These are phyloP conservation scores for Anseranas semipalmata DNA, from an alignment of 2,113 vertebrate species.

Conservation along the genomic window DNA sequence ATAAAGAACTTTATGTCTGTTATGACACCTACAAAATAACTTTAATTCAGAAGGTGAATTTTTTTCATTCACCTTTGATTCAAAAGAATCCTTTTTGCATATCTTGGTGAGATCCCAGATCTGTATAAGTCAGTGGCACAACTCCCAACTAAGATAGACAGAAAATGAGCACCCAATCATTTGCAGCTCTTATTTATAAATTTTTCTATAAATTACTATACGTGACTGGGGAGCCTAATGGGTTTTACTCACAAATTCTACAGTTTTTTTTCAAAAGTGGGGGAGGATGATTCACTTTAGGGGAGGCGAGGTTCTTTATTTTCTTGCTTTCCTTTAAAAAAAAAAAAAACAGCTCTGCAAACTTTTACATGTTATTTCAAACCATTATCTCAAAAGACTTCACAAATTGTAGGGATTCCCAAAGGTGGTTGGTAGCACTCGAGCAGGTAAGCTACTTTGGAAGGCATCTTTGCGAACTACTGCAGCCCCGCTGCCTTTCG, in stretches of 20 bases:
- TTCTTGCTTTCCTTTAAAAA: background rate
- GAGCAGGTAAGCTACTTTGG: background rate
- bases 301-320: background rate
- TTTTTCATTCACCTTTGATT: background rate
- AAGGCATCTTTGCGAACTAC: background rate
- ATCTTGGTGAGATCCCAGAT: background rate
- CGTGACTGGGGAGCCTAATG: background rate
- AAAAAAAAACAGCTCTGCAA: background rate
- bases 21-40: conserved; percentile 12
- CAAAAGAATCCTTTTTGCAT: background rate
- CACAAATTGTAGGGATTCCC: background rate
- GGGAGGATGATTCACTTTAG: background rate
- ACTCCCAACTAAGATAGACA: background rate
- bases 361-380: background rate
- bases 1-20: background rate
- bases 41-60: background rate
- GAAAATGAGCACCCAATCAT: background rate
- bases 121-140: background rate
- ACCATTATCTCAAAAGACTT: background rate
- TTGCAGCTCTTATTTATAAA: background rate
- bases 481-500: background rate
- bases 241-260: background rate
- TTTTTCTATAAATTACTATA: background rate
- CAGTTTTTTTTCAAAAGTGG: background rate
- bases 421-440: background rate